phyloP scores from a whole-genome alignment of 2,113 vertebrate genomes.

The Micronycteris hirsuta region DNA sequence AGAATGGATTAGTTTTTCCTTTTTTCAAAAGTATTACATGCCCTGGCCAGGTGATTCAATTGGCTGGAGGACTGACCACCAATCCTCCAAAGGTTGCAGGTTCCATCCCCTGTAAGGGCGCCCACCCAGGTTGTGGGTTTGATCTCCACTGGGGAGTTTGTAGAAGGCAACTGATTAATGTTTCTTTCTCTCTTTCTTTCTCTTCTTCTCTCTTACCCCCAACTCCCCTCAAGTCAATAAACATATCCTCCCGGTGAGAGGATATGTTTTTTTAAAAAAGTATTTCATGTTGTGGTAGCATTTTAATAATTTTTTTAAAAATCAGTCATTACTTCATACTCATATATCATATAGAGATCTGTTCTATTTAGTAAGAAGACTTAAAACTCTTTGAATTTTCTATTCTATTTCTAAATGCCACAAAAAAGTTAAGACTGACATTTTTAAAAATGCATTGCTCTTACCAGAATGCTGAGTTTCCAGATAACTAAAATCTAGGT shows the following conservation, averaged over 20 bases:
- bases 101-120: too few species aligned
- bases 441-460: neutral
- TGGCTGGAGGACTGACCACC: too few species aligned
- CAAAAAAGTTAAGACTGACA: neutral
- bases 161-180: too few species aligned
- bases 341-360: neutral
- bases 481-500: slow-evolving; percentile 1
- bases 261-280: neutral
- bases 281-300: neutral
- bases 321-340: neutral
- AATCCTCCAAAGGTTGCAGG: too few species aligned
- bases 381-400: slow-evolving; percentile 32
- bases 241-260: too few species aligned
- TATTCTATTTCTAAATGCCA: slow-evolving; percentile 1
- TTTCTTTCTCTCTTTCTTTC: too few species aligned
- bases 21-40: neutral
- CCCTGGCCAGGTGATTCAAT: too few species aligned
- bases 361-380: neutral
- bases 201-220: too few species aligned
- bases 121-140: too few species aligned
- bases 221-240: too few species aligned
- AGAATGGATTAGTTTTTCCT: neutral
- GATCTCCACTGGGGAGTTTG: too few species aligned
- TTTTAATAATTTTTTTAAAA: neutral
- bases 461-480: slow-evolving; percentile 14